Evolutionary conservation across 2,888 invertebrate species (phyloP), one percentile per base, ranked within the genome.

Genomic region (Tinea pellionella): DNA sequence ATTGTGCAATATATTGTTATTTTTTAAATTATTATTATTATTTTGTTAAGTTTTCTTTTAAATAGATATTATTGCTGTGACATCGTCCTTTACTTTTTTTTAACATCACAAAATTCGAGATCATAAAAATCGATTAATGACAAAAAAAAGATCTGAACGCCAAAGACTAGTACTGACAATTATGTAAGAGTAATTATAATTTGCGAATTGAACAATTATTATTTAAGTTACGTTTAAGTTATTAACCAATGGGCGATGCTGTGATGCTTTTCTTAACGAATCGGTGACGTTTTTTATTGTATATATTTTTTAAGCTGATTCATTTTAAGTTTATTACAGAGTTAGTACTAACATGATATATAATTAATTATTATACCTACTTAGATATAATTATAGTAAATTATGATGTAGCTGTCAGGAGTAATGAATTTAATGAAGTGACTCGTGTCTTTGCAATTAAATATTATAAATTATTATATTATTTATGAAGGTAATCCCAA

Each of bases 131-230:
- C 13, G 13, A 16, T 2, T 47, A 47, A 71, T 75, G 74, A 78
- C 75, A 77, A 71, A 66, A 67, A 60, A 68, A 72, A 24, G 84
- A 85, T 85, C 85, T 86, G 85, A 72, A 78, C 80, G 80, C 86
- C 86, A 86, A 86, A 86, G 86, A 86, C 81, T 83, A 86, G 78
- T 73, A 71, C 73, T 62, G 70, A 71, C 69, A 69, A 67, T 70
- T 32, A 32, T 32, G 57, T 57, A 13, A 32, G 24, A 32, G 13
- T 32, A 57, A 53, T 53, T 19, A 32, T 57, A 24, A 19, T 24
- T 55, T 55, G 29, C n/a, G 16, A 47, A 47, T 16, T 47, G 47
- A 47, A 47, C 47, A 47, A 47, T 47, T 57, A 57, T 57, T 57
- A 32, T 32, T 19, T 57, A 57, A 57, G 57, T 57, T 55, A 30